Conservation (phyloP, 2,113 vertebrate species). For the Poecile atricapillus region DNA sequence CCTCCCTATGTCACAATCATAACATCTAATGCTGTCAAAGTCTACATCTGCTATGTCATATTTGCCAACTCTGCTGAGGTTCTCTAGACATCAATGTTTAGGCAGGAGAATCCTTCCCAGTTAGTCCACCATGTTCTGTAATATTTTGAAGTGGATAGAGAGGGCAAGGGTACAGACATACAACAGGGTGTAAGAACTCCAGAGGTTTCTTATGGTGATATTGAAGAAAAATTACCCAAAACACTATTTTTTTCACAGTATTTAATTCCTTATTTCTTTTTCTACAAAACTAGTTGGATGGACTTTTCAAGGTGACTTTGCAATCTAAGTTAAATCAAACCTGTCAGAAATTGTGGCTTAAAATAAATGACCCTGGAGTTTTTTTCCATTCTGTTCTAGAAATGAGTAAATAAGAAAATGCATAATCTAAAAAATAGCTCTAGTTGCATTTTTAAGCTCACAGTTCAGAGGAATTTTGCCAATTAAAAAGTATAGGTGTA, state of each 20-base stretch:
- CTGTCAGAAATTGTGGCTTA: conserved; percentile 34
- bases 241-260: neutral
- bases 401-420: conserved; percentile 27
- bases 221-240: neutral
- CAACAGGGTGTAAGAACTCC: neutral
- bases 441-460: conserved; percentile 13
- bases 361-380: conserved; percentile 33
- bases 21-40: neutral
- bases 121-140: neutral
- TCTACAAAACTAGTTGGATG: neutral
- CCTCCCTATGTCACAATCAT: neutral
- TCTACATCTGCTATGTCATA: neutral
- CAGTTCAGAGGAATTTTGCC: conserved; percentile 17
- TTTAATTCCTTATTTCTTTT: neutral
- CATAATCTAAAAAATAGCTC: conserved; percentile 1
- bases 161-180: neutral
- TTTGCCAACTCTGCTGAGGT: neutral
- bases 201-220: neutral
- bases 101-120: neutral
- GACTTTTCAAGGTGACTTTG: conserved; percentile 46
- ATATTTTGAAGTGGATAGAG: neutral
- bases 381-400: conserved; percentile 1
- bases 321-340: conserved; percentile 37
- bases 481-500: conserved; percentile 19
- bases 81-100: neutral